These are phyloP conservation scores for Thymallus thymallus DNA, from an alignment of 2,113 vertebrate species.

Conservation along the genomic window DNA sequence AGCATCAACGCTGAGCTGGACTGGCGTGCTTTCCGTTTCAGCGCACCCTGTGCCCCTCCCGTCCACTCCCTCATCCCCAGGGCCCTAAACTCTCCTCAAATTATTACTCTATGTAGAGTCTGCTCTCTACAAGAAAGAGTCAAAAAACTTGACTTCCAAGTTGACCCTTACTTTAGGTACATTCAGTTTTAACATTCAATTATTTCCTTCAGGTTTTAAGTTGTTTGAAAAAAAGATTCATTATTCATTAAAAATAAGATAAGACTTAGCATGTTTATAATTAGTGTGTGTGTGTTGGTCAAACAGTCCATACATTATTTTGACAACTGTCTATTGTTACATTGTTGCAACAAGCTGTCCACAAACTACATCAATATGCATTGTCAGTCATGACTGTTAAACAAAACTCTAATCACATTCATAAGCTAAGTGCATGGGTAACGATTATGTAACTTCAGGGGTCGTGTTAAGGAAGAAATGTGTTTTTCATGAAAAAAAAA, in stretches of 20 bases:
- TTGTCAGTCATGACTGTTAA: neutral
- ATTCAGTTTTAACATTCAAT: slow-evolving; percentile 54
- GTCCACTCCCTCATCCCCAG: slow-evolving; percentile 79
- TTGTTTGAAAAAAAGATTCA: slow-evolving; percentile 56
- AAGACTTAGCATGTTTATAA: slow-evolving; percentile 1
- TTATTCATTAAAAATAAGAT: slow-evolving; percentile 44
- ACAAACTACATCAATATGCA: no score
- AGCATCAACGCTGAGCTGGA: slow-evolving; percentile 84
- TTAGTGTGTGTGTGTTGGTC: neutral
- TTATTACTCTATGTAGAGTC: slow-evolving; percentile 87
- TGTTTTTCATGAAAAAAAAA: no score
- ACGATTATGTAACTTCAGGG: no score
- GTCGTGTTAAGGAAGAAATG: no score
- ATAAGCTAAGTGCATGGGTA: neutral
- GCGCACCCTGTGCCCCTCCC: slow-evolving; percentile 79
- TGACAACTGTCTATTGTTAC: no score
- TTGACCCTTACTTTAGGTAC: slow-evolving; percentile 76
- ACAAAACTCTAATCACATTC: neutral
- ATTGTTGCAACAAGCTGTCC: no score
- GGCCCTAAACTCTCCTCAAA: slow-evolving; percentile 88
- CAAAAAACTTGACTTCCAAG: slow-evolving; percentile 78
- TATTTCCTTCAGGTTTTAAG: slow-evolving; percentile 52
- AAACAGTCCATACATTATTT: neutral
- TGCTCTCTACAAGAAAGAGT: slow-evolving; percentile 81
- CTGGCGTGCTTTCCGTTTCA: slow-evolving; percentile 89